These are phyloP conservation scores for Catharus ustulatus DNA, from an alignment of 2,797 vertebrate species.

Conservation along the genomic window DNA sequence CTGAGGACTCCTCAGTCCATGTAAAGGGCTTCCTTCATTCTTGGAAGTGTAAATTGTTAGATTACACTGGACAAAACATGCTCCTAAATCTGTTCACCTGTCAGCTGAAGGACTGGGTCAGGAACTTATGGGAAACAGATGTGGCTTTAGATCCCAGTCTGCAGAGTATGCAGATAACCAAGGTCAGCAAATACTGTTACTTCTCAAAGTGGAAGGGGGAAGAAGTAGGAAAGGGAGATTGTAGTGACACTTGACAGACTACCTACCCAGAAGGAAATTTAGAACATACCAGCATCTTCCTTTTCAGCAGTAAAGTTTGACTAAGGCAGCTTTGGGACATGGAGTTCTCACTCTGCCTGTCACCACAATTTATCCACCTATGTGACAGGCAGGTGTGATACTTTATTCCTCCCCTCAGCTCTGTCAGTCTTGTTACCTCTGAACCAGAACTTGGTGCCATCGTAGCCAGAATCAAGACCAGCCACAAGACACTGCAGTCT, in stretches of 20 bases:
- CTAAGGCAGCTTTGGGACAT: neutral
- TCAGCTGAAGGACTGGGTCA: neutral
- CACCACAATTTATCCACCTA: neutral
- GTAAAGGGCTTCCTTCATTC: neutral
- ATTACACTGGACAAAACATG: neutral
- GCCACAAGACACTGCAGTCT: neutral
- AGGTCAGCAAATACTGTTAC: neutral
- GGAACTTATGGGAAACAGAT: neutral
- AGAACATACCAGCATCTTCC: neutral
- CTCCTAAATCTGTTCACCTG: neutral
- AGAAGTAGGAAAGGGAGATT: neutral
- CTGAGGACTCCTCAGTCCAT: neutral
- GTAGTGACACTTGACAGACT: neutral
- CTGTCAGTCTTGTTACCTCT: neutral
- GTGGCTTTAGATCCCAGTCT: neutral
- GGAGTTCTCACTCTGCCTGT: neutral
- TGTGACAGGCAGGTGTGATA: accelerated
- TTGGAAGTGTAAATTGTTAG: neutral
- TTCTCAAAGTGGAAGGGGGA: neutral
- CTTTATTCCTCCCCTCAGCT: neutral
- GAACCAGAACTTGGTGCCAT: neutral
- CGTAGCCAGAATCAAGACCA: neutral
- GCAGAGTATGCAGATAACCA: neutral
- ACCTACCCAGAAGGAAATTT: neutral
- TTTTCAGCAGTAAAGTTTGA: neutral